Evolutionary conservation across 2,113 vertebrate species (phyloP), one percentile per base, ranked within the genome.

Genomic region (Phoenicopterus ruber): DNA sequence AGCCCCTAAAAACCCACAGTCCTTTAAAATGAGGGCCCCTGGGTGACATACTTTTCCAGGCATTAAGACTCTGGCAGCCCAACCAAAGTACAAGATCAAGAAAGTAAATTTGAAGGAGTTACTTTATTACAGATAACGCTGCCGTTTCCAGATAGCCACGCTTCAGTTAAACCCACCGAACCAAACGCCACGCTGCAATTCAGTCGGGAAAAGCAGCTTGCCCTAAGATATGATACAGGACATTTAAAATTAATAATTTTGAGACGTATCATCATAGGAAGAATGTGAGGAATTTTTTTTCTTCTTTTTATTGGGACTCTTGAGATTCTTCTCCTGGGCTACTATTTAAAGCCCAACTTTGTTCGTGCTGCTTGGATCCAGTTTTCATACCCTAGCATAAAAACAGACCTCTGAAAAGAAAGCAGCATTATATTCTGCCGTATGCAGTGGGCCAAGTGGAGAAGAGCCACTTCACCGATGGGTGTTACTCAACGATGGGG

Each of bases 71-170:
- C 91, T 38, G 70, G 72, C 86, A 94, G 92, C 50, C 88, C 50
- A 94, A 86, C 42, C 82, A 94, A 96, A 96, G 89, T 92, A 94
- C 86, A 88, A 95, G 92, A 97, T 96, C 94, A 94, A 91, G 90
- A 88, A 97, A 97, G 82, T 91, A 83, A 96, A 97, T 96, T 94
- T 93, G 90, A 97, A 96, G 89, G 83, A 96, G 90, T 92, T 95
- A 91, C 85, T 96, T 96, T 97, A 96, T 97, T 96, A 95, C 91
- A 95, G 97, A 97, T 97, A 97, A 89, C 77, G 1, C 49, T 96
- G 85, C 89, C 79, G 80, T 83, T 95, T 38, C 84, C 86, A 95
- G 97, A 97, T 97, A 97, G 87, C 82, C 92, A 94, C 3, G 82
- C 95, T 95, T 94, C 94, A 91, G 95, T 95, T 96, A 94, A 97